Conservation (phyloP, 2,888 invertebrate species). For the Lasius platythorax region DNA sequence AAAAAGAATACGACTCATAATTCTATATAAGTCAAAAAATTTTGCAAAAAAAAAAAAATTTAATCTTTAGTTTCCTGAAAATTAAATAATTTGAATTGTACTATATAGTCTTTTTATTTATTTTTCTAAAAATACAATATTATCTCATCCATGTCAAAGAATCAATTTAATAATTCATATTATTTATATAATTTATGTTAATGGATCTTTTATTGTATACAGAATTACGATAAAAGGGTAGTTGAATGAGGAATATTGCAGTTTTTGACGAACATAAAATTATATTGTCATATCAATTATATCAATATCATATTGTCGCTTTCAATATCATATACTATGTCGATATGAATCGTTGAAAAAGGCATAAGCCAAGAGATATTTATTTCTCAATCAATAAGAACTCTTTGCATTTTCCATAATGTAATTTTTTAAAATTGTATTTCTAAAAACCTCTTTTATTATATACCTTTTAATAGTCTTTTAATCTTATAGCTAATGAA, state of each 20-base stretch:
- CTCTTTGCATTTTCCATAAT: not conserved
- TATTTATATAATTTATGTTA: not conserved
- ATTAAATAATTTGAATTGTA: not conserved
- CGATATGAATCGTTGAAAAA: slow-evolving; percentile 4
- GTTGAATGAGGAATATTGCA: not conserved
- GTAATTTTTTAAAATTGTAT: not conserved
- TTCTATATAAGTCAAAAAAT: not conserved
- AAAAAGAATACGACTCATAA: not conserved
- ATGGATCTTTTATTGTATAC: not conserved
- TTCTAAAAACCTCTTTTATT: not conserved
- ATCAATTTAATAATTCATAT: not conserved
- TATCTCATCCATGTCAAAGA: not conserved
- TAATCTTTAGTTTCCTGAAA: not conserved
- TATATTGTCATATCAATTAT: no score
- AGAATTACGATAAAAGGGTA: not conserved
- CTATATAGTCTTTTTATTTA: not conserved
- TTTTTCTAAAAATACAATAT: not conserved
- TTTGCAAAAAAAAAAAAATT: not conserved
- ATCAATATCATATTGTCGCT: not conserved
- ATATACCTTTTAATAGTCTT: not conserved
- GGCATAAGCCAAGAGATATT: not conserved
- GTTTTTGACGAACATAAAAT: not conserved
- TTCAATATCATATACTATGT: slow-evolving; percentile 1
- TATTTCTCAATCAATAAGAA: not conserved
- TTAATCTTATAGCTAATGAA: not conserved